These are phyloP conservation scores for Cebidichthys violaceus DNA, from an alignment of 2,113 vertebrate genomes.

Conservation along the genomic window DNA sequence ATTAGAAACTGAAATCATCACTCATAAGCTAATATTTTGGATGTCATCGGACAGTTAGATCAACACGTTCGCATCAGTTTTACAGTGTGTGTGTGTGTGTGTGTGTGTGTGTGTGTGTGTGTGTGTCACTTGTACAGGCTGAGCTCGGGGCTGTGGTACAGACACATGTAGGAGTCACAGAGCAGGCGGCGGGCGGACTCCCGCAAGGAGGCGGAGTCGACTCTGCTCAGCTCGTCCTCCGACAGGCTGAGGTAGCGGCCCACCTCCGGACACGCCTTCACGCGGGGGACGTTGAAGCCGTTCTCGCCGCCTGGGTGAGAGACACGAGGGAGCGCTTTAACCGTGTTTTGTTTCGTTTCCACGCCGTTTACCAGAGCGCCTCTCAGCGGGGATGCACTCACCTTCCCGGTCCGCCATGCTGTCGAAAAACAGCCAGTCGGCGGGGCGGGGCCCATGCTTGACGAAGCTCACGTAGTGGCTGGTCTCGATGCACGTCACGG, in stretches of 20 bases:
- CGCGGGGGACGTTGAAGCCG: conserved; percentile 87
- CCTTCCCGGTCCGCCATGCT: conserved; percentile 90
- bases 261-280: conserved; percentile 86
- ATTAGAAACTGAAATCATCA: background rate
- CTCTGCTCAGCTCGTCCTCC: conserved; percentile 74
- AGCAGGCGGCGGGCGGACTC: conserved; percentile 82
- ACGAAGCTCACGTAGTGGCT: conserved; percentile 90
- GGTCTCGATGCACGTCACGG: conserved; percentile 88
- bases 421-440: conserved; percentile 89
- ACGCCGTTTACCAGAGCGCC: too few species aligned
- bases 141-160: conserved; percentile 87
- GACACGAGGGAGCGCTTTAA: background rate
- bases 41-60: background rate
- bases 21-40: background rate
- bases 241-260: conserved; percentile 84
- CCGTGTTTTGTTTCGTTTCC: too few species aligned
- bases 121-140: conserved; percentile 85
- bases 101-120: background rate
- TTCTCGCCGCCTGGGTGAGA: conserved; percentile 84
- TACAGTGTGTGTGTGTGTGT: background rate
- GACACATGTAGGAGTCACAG: conserved; percentile 89
- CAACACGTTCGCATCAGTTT: background rate
- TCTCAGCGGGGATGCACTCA: conserved; percentile 40
- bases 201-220: conserved; percentile 78
- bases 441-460: conserved; percentile 74